Base-by-base conservation (phyloP, 1,140 invertebrate species). In the Gonioctena quinquepunctata region DNA sequence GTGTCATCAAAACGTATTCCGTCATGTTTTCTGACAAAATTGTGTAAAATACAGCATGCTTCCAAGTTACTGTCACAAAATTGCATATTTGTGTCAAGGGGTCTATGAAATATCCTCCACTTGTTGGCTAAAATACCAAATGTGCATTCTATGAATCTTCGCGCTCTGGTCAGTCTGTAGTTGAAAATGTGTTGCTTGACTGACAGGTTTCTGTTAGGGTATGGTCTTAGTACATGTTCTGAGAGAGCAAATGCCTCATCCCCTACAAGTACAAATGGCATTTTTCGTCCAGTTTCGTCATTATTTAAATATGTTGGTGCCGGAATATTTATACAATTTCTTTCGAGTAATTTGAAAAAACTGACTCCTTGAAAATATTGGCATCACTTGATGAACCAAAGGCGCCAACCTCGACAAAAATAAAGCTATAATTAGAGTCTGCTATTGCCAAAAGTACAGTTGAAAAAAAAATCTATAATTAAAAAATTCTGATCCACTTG, bases 141-240 rank as follows among this genome's bases (percentile, higher is more conserved):
- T 16, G 75, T 48, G 77, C 85, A 85, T 74, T 87, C 85, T 18
- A 85, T 74, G 23, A 82, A 80, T 50, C 81, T 57, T 68, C 82
- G 68, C 21, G 81, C 83, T 65, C 79, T 68, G 23, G 75, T 75
- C 21, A 85, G 67, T 22, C 82, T 68, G 71, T 86, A 86, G 73
- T 87, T 86, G 77, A 84, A 86, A 21, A 84, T 78, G 70, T 68
- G 68, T 75, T 76, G 81, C 25, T 79, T 63, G 19, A 77, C 52
- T 33, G 71, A 59, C 26, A 85, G 71, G 52, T 63, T 57, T 54
- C 64, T 81, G 61, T 79, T 78, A 21, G 80, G 69, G 76, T 83
- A 85, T 28, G 83, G 85, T 52, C 79, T 65, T 68, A 85, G 66
- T 19, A 84, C 26, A 70, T 82, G 65, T 13, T 71, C 59, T n/a